These are phyloP conservation scores for Onychomys arenicola DNA, from an alignment of 2,797 vertebrate genomes.

Conservation along the genomic window DNA sequence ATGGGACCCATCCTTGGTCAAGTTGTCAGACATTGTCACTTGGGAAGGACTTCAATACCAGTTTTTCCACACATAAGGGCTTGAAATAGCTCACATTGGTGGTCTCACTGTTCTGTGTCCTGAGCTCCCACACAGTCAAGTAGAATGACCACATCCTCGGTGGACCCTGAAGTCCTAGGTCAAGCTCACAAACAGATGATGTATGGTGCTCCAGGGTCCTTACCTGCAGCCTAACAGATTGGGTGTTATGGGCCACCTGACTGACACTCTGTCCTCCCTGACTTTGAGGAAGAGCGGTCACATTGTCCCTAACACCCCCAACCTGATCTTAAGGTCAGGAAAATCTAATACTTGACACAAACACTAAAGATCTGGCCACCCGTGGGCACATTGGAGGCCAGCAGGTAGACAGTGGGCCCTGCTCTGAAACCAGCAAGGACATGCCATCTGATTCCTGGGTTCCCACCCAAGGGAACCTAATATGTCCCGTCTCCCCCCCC, in stretches of 20 bases:
- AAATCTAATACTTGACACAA: background rate
- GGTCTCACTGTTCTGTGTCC: background rate
- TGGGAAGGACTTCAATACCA: background rate
- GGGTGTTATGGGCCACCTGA: too few relatives aligned
- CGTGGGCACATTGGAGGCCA: background rate
- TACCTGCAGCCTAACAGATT: background rate
- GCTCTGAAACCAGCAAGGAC: background rate
- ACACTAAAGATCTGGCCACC: background rate
- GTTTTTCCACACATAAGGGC: background rate
- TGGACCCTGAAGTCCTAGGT: background rate
- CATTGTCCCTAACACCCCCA: too few relatives aligned
- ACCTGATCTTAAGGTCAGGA: too few relatives aligned
- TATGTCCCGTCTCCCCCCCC: too few relatives aligned
- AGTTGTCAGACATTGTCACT: background rate
- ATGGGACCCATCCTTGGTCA: background rate
- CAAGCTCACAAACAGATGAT: too few relatives aligned
- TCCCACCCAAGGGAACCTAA: background rate
- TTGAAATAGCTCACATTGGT: background rate
- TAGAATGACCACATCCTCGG: background rate
- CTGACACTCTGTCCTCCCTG: background rate
- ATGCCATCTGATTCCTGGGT: too few relatives aligned
- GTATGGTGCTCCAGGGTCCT: background rate
- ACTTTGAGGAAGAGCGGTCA: background rate
- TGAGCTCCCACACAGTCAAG: background rate
- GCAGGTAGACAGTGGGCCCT: background rate